Percentiles rank a stretch among this genome's conserved stretches.
Evolutionary conservation across 2,888 invertebrate species (phyloP).

Genomic region (Perdita meconis): DNA sequence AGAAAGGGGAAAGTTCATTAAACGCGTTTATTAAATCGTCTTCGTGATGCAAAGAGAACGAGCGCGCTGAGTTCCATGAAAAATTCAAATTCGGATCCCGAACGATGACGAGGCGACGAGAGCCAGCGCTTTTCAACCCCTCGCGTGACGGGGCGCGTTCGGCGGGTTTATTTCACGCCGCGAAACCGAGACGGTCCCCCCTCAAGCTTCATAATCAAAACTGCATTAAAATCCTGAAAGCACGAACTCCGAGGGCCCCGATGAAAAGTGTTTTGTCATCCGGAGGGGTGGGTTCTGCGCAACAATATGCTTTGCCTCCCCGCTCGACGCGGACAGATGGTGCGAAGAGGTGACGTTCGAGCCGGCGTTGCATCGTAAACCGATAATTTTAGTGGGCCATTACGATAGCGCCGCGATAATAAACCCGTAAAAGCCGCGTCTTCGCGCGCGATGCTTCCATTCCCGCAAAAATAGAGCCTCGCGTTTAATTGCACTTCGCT

Average conservation of each 20-base stretch:
- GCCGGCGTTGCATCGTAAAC: conserved; percentile 52
- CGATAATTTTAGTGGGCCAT: conserved; percentile 55
- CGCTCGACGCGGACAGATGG: conserved; percentile 51
- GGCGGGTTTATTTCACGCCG: conserved; percentile 59
- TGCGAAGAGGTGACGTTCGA: conserved; percentile 27
- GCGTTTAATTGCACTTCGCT: conserved; percentile 38
- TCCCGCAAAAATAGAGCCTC: conserved; percentile 17
- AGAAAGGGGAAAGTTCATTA: conserved; percentile 24
- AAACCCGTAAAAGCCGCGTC: conserved; percentile 50
- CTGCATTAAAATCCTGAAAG: conserved; percentile 76
- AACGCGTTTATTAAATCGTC: conserved; percentile 44
- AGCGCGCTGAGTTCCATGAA: conserved; percentile 42
- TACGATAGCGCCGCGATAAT: conserved; percentile 53
- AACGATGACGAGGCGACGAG: conserved; percentile 55
- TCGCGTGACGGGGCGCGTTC: conserved; percentile 29
- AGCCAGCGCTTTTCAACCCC: conserved; percentile 39
- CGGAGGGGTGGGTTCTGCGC: conserved; percentile 59
- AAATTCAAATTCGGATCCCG: conserved; percentile 60
- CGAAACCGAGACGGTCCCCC: conserved; percentile 49
- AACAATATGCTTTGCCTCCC: conserved; percentile 73
- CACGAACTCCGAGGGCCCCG: conserved; percentile 59
- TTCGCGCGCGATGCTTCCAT: conserved; percentile 3
- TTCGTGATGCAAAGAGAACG: conserved; percentile 16
- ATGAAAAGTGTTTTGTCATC: conserved; percentile 78
- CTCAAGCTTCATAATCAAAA: conserved; percentile 71